These are phyloP conservation scores for Saccostrea glomerata DNA, from an alignment of 1,140 invertebrate species.

Conservation along the genomic window DNA sequence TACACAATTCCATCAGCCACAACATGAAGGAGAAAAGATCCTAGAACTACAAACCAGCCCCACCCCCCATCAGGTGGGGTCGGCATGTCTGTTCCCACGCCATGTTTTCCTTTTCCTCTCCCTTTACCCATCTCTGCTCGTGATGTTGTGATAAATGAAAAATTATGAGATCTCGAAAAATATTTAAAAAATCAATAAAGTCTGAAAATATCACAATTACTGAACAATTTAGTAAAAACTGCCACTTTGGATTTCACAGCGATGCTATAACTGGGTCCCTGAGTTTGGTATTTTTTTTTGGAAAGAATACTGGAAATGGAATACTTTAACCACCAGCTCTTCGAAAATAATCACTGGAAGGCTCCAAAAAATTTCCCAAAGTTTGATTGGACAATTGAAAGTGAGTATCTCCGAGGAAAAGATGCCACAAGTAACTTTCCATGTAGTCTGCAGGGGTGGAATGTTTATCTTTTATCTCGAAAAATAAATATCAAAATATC, in stretches of 20 bases:
- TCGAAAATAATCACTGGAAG: conserved; percentile 31
- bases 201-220: not conserved
- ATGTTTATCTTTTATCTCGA: not conserved
- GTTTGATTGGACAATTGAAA: not conserved
- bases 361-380: conserved; percentile 9
- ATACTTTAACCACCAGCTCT: conserved; percentile 32
- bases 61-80: conserved; percentile 81
- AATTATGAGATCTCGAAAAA: not conserved
- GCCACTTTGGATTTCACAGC: not conserved
- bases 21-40: conserved; percentile 98
- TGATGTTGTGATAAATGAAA: not conserved
- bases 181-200: not conserved
- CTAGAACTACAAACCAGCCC: conserved; percentile 96
- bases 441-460: conserved; percentile 22
- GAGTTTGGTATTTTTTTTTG: not conserved
- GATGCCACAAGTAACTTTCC: conserved; percentile 15
- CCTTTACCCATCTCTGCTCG: not conserved
- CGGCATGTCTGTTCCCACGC: conserved; percentile 52
- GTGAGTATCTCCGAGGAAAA: not conserved
- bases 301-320: not conserved
- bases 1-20: conserved; percentile 92
- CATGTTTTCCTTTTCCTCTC: conserved; percentile 47
- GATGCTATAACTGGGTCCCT: not conserved
- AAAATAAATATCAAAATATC: not conserved
- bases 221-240: not conserved